Evolutionary conservation across 2,113 vertebrate species (phyloP).

Genomic region (Myrmecophaga tridactyla): DNA sequence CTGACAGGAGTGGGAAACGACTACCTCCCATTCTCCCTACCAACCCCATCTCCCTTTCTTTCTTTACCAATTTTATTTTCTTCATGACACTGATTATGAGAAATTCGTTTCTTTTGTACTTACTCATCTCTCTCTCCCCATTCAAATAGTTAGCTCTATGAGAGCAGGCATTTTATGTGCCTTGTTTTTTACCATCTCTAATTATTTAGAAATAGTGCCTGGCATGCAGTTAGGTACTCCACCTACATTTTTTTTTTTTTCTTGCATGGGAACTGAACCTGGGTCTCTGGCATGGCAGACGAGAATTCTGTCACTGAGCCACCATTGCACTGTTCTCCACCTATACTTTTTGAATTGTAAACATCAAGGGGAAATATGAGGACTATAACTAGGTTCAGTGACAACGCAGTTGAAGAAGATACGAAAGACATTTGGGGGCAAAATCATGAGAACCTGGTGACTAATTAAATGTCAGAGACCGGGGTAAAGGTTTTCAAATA

Average conservation of each 20-base stretch:
- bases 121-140: neutral
- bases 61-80: constrained; percentile 33
- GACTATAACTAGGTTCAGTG: neutral
- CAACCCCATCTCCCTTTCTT: neutral
- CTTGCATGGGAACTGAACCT: no score
- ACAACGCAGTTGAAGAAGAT: neutral
- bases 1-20: neutral
- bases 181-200: neutral
- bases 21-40: neutral
- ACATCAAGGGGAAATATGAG: neutral
- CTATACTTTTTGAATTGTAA: neutral
- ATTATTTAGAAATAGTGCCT: neutral
- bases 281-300: no score
- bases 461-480: neutral
- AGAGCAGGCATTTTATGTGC: neutral
- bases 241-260: neutral
- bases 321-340: neutral
- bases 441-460: neutral
- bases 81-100: neutral
- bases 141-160: neutral
- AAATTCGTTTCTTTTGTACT: neutral
- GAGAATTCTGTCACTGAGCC: no score
- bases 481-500: neutral
- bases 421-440: neutral
- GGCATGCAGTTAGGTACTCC: neutral